Evolutionary conservation across 2,888 invertebrate genomes (phyloP).

Genomic region (Ischnus inquisitorius): DNA sequence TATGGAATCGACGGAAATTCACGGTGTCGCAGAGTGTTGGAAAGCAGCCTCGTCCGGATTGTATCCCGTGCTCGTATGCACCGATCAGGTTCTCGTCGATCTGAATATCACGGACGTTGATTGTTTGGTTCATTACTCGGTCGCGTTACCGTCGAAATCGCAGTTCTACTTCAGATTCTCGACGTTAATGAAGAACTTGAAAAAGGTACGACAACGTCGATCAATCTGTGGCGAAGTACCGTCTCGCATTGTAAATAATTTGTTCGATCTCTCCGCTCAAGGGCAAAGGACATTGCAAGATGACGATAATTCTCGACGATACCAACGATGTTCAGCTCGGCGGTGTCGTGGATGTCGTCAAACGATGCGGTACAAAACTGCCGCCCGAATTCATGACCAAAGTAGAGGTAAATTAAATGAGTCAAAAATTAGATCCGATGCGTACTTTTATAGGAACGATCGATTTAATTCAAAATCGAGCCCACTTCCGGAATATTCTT

Average conservation of each 20-base stretch:
- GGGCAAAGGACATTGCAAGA: constrained; percentile 80
- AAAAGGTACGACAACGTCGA: constrained; percentile 72
- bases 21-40: constrained; percentile 84
- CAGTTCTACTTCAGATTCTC: constrained; percentile 90
- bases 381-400: constrained; percentile 78
- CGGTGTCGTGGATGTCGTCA: constrained; percentile 88
- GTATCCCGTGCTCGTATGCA: constrained; percentile 88
- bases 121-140: constrained; percentile 90
- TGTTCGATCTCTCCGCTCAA: constrained; percentile 50
- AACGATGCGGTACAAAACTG: constrained; percentile 82
- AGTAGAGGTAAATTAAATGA: constrained; percentile 82
- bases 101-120: constrained; percentile 89
- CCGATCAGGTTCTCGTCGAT: constrained; percentile 89
- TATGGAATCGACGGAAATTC: constrained; percentile 74
- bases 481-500: too few species aligned
- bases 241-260: background rate
- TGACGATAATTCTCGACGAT: constrained; percentile 88
- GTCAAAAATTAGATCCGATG: too few species aligned
- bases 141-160: constrained; percentile 88
- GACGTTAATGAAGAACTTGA: constrained; percentile 88
- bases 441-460: too few species aligned
- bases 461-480: too few species aligned
- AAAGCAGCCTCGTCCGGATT: constrained; percentile 84
- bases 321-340: constrained; percentile 88
- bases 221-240: background rate